Percentiles rank a stretch among this genome's conserved stretches.
These are phyloP conservation scores for Lichenostomus cassidix DNA, from an alignment of 2,113 vertebrate species.

Conservation along the genomic window DNA sequence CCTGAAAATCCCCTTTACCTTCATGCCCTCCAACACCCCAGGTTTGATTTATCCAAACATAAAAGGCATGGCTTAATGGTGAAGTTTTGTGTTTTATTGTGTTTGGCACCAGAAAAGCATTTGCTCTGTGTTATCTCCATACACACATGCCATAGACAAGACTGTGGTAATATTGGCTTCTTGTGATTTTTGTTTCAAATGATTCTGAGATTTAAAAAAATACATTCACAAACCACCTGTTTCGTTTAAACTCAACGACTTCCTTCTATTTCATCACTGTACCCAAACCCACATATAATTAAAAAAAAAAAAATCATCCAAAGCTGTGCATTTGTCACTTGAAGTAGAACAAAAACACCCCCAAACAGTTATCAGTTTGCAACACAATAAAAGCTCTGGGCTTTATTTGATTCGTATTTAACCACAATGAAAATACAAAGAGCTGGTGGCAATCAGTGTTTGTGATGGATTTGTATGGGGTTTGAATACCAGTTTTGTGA, in stretches of 20 bases:
- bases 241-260: constrained; percentile 64
- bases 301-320: constrained; percentile 25
- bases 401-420: neutral
- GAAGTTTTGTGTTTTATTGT: constrained; percentile 69
- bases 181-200: constrained; percentile 46
- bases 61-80: constrained; percentile 54
- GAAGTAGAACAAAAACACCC: constrained; percentile 12
- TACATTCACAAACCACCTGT: constrained; percentile 69
- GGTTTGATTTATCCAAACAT: constrained; percentile 36
- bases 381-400: constrained; percentile 66
- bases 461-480: neutral
- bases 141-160: constrained; percentile 57
- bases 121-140: constrained; percentile 48
- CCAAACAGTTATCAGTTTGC: constrained; percentile 42
- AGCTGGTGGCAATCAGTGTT: constrained; percentile 71
- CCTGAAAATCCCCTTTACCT: neutral
- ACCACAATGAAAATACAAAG: constrained; percentile 74
- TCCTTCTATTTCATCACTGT: constrained; percentile 68
- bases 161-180: constrained; percentile 40
- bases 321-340: constrained; percentile 64
- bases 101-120: constrained; percentile 68
- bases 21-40: neutral
- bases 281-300: constrained; percentile 54
- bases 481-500: neutral
- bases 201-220: constrained; percentile 56